Evolutionary conservation across 2,797 vertebrate genomes (phyloP), one percentile per base, ranked within the genome.

Genomic region (Tauraco hartlaubi): DNA sequence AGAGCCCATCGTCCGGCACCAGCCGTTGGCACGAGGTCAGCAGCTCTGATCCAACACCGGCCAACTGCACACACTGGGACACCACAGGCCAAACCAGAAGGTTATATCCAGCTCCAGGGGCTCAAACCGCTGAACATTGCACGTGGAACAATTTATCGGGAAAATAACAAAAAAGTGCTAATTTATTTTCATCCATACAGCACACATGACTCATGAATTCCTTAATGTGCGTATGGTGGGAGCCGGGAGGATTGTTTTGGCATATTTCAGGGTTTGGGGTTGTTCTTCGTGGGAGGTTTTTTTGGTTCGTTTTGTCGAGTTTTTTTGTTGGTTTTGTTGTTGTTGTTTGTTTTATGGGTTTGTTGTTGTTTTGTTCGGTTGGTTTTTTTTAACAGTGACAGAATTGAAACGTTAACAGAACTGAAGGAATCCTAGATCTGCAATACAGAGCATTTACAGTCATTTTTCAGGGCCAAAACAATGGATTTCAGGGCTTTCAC

Each of bases 41-140:
- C 14, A 43, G 0, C 4, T 0, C 52, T 1, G 14, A 25, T 0
- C 15, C n/a, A 3, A 9, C 18, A 6, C 10, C 29, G 28, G 21
- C 37, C 51, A 12, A 58, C 43, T 3, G 0, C 44, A 12, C 1
- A 0, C 67, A 3, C 6, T 12, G 39, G 44, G 16, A 15, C 8
- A 3, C 1, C 20, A 0, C 1, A 1, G 7, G 12, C 48, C 64
- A 8, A 0, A 35, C 3, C 63, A n/a, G 39, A 23, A 25, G 16
- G 2, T 3, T 1, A 3, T 1, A 9, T 1, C 58, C 58, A 10
- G 62, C n/a, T 5, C 1, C 0, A 5, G 8, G 49, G 18, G 18
- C 39, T 16, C 66, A 11, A 11, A 3, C 11, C 12, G 1, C 37
- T 37, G 22, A 29, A 15, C 33, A 3, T 17, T 2, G 4, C 1